phyloP scores from a whole-genome alignment of 2,888 invertebrate species.

The Emmelina monodactyla region DNA sequence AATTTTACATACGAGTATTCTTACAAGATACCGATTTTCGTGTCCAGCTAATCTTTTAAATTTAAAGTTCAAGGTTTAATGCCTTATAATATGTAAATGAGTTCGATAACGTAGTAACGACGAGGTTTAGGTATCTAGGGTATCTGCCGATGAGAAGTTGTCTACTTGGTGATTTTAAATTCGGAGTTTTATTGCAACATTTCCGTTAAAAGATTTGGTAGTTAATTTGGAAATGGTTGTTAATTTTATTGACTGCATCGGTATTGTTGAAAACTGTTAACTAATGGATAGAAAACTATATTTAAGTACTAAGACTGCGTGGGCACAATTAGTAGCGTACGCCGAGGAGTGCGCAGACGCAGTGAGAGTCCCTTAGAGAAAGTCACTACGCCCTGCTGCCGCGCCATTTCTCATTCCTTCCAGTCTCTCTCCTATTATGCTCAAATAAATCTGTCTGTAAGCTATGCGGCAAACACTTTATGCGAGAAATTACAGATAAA shows the following conservation, averaged over 20 bases:
- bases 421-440: conserved; percentile 45
- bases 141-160: neutral
- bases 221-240: no score
- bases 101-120: neutral
- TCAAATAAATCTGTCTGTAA: conserved; percentile 36
- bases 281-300: no score
- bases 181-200: no score
- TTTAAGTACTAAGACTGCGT: no score
- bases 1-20: no score
- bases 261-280: no score
- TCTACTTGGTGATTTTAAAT: no score
- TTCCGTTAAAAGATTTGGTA: no score
- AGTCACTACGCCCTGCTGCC: conserved; percentile 53
- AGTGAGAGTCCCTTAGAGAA: conserved; percentile 39
- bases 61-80: conserved; percentile 20
- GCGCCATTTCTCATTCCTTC: conserved; percentile 52
- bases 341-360: conserved; percentile 10
- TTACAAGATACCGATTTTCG: no score
- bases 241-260: no score
- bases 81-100: conserved; percentile 1
- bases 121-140: neutral
- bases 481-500: conserved; percentile 1
- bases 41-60: neutral
- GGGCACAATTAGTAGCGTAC: no score
- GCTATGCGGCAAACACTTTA: conserved; percentile 13